Percentiles rank a stretch among this genome's conserved stretches.
These are phyloP conservation scores for Bombylius major DNA, from an alignment of 2,888 invertebrate species.

Conservation along the genomic window DNA sequence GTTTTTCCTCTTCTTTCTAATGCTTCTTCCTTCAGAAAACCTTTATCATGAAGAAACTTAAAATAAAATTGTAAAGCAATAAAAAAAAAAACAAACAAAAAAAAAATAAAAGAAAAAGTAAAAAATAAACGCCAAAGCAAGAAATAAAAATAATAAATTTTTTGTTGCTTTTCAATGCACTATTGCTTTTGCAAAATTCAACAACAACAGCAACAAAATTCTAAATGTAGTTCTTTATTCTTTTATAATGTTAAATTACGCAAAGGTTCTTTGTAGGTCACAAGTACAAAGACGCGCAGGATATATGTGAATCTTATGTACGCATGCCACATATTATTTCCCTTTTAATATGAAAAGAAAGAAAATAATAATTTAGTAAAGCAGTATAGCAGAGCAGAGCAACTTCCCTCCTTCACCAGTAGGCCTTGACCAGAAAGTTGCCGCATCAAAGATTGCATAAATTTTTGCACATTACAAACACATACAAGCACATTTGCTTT, in stretches of 20 bases:
- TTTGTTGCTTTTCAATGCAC: too few relatives aligned
- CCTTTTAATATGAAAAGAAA: background rate
- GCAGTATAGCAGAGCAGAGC: background rate
- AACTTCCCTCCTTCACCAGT: slow-evolving; percentile 1
- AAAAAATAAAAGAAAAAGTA: too few relatives aligned
- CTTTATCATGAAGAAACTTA: too few relatives aligned
- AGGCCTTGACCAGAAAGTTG: slow-evolving; percentile 11
- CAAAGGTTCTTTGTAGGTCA: slow-evolving; percentile 23
- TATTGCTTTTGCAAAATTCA: too few relatives aligned
- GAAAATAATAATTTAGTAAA: background rate
- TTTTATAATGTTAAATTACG: slow-evolving; percentile 11
- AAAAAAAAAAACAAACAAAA: too few relatives aligned
- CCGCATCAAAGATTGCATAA: slow-evolving; percentile 7
- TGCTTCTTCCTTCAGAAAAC: too few relatives aligned
- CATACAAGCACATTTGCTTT: background rate
- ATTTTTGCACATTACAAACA: background rate
- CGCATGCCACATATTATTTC: slow-evolving; percentile 2
- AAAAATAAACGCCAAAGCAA: too few relatives aligned
- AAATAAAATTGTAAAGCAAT: too few relatives aligned
- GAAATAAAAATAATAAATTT: too few relatives aligned
- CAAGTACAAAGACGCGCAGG: slow-evolving; percentile 12
- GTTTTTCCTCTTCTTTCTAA: too few relatives aligned
- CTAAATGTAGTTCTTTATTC: too few relatives aligned
- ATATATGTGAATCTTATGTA: slow-evolving; percentile 4
- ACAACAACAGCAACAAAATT: too few relatives aligned